Base-by-base conservation (phyloP, 2,888 invertebrate species). In the Mesochorus sp. region DNA sequence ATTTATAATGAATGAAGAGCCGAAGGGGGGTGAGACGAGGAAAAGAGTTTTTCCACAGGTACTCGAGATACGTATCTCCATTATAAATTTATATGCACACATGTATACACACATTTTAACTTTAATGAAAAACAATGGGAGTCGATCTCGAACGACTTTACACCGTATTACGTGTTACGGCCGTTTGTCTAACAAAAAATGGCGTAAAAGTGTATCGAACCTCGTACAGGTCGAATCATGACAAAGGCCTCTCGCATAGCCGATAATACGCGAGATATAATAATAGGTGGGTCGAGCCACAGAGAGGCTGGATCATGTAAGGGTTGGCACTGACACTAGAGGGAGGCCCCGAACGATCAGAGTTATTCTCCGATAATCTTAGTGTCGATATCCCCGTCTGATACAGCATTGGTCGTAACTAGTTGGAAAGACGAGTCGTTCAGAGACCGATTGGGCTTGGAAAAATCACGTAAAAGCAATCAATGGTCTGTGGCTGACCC, bases 41-140 rank as follows among this genome's bases (percentile, higher is more conserved):
- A 64, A 67, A 68, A 59, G 39, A 39, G 19, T 3, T 59, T 70
- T 62, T 59, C 42, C 55, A 61, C 64, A n/a, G 10, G n/a, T 55
- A 24, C 24, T 61, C 44, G 37, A 72, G 53, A 55, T 75, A 53
- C 19, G n/a, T 47, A 47, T 47, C 17, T 70, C 31, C 14, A 8
- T 24, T 28, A 53, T 53, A 8, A 28, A 42, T 67, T 12, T 8
- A 39, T 19, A 24, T 10, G 28, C 17, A 42, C 28, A 53, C 44
- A 31, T 2, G 24, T 24, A 24, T 12, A 34, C 31, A 21, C 21
- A 24, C 14, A 26, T 34, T 3, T 1, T 6, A n/a, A n/a, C n/a
- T n/a, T n/a, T n/a, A n/a, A n/a, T n/a, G 0, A 14, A 10, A 37
- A 51, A 64, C 49, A 37, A 37, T 31, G n/a, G 24, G 42, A 44